phyloP scores from a whole-genome alignment of 2,113 vertebrate species.

The Ceyx melanurus region DNA sequence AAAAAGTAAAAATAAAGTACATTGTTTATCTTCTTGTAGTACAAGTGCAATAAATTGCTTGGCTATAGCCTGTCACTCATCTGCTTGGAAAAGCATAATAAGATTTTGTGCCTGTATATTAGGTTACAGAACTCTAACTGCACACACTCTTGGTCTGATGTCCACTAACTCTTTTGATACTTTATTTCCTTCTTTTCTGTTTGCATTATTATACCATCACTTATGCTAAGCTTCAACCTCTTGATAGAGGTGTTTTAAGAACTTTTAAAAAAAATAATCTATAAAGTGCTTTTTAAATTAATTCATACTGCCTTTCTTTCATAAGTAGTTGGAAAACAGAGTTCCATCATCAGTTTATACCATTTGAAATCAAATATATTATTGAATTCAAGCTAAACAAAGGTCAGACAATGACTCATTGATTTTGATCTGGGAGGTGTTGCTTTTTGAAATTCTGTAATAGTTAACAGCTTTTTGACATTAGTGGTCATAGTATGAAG shows the following conservation, averaged over 20 bases:
- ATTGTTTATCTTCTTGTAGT: neutral
- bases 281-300: neutral
- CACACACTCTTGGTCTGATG: neutral
- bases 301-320: neutral
- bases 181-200: neutral
- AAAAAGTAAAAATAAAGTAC: neutral
- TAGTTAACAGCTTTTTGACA: constrained; percentile 27
- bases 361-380: constrained; percentile 17
- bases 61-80: neutral
- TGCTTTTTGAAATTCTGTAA: constrained; percentile 36
- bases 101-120: neutral
- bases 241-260: neutral
- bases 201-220: neutral
- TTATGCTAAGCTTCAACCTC: neutral
- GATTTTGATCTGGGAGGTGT: neutral
- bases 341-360: neutral
- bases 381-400: constrained; percentile 17
- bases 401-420: constrained; percentile 53
- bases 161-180: neutral
- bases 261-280: neutral
- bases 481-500: neutral
- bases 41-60: neutral
- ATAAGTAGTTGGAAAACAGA: neutral
- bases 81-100: neutral
- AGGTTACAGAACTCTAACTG: neutral